Evolutionary conservation across 2,888 invertebrate genomes (phyloP), one percentile per base, ranked within the genome.

Genomic region (Thelaira solivaga): DNA sequence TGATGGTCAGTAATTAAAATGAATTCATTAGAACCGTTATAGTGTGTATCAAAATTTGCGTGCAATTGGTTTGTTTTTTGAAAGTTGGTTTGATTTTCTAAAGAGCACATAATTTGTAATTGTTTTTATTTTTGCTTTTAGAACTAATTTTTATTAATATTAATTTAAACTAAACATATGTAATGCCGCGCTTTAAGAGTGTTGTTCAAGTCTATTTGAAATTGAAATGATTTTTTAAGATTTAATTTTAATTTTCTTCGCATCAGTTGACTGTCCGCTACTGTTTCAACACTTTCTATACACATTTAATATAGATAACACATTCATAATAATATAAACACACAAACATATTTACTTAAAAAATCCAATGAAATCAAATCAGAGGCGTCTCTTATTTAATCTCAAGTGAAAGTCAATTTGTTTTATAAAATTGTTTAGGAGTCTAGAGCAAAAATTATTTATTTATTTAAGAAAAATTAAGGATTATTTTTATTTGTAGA

Each of bases 1-100:
- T 85, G 84, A 79, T 87, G 85, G 59, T 86, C 85, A 34, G 84
- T 86, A n/a, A 88, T 83, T 7, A 88, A 68, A 51, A 87, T 86
- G 4, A 85, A 88, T 34, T 87, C 89, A 22, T 84, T 84, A 2
- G 87, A 87, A 64, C 86, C 85, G 49, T 83, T 83, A 51, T 85
- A 85, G 6, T 86, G 86, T n/a, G 83, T 82, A 47, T 88, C 88
- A 43, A 83, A 73, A 4, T 81, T 83, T 49, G 85, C 81, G 69
- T 82, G 81, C 26, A 84, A 81, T 82, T 84, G 82, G 62, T 83
- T 80, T 45, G 76, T 83, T 71, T 83, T 86, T 45, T 83, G 86
- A 77, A 86, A 87, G 64, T 82, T 82, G 43, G 83, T 82, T 81
- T 85, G 83, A 49, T 65, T 82, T 80, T 86, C 86, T 34, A 86